Conservation (phyloP, 1,140 invertebrate genomes). For the Listronotus bonariensis region DNA sequence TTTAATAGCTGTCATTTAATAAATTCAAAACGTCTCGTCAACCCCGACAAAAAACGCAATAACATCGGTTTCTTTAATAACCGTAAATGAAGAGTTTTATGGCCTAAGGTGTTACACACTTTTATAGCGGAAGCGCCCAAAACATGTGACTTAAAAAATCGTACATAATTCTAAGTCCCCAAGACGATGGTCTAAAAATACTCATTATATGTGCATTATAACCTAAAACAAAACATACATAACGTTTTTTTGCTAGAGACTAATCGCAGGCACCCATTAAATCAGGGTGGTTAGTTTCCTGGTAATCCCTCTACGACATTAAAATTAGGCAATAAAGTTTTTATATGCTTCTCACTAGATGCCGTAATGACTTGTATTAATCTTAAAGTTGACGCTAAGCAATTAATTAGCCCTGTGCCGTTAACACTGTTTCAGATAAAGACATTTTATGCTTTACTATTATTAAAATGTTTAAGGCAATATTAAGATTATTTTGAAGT, state of each 20-base stretch:
- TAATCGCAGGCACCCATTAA: conserved; percentile 8
- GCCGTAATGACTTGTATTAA: conserved; percentile 15
- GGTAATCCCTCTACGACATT: conserved; percentile 12
- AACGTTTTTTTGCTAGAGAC: conserved; percentile 18
- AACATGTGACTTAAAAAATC: conserved; percentile 9
- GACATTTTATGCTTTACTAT: background rate
- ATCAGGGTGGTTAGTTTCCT: conserved; percentile 21
- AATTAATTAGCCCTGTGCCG: background rate
- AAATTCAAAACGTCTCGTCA: too few relatives aligned
- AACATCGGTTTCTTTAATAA: conserved; percentile 5
- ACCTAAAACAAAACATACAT: conserved; percentile 33
- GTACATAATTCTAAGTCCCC: conserved; percentile 26
- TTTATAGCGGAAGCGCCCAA: conserved; percentile 13
- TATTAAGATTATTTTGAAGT: too few relatives aligned
- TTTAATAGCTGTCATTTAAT: too few relatives aligned
- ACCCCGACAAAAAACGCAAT: background rate
- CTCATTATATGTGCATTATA: conserved; percentile 31
- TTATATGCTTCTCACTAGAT: conserved; percentile 11
- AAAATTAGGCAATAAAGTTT: conserved; percentile 16
- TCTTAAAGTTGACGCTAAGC: conserved; percentile 9
- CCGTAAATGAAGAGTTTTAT: conserved; percentile 9
- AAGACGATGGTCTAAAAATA: conserved; percentile 26
- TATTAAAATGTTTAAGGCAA: background rate
- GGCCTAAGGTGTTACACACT: background rate
- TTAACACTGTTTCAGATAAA: conserved; percentile 1